A percentile compares a stretch with the other conserved stretches of the same genome.
phyloP scores from a whole-genome alignment of 1,140 invertebrate species.

The Phocides pigmalion region DNA sequence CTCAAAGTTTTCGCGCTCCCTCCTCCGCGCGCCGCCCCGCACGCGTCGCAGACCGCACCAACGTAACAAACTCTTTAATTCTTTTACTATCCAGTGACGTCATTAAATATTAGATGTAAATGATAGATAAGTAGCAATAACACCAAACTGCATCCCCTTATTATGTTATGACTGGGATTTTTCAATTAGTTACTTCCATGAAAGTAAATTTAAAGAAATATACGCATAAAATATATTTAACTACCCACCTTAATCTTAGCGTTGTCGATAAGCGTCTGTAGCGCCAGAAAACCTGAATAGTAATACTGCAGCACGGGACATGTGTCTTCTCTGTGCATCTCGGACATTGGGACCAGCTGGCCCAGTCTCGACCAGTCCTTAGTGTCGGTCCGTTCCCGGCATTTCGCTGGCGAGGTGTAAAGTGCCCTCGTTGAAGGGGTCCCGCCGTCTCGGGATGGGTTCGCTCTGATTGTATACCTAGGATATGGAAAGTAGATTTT shows the following conservation, averaged over 20 bases:
- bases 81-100: too few relatives aligned
- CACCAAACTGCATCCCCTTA: too few relatives aligned
- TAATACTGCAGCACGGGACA: slow-evolving; percentile 91
- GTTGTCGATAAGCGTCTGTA: slow-evolving; percentile 89
- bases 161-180: too few relatives aligned
- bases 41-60: too few relatives aligned
- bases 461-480: slow-evolving; percentile 89
- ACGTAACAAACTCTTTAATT: too few relatives aligned
- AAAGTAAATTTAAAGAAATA: too few relatives aligned
- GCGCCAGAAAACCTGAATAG: slow-evolving; percentile 89
- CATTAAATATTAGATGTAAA: too few relatives aligned
- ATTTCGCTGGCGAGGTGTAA: slow-evolving; percentile 87
- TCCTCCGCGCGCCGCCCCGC: too few relatives aligned
- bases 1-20: too few relatives aligned
- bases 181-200: too few relatives aligned
- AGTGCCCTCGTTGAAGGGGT: slow-evolving; percentile 87
- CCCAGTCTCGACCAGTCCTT: slow-evolving; percentile 81
- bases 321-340: slow-evolving; percentile 80
- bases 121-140: too few relatives aligned
- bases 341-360: slow-evolving; percentile 86
- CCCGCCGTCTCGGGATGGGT: slow-evolving; percentile 85
- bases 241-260: slow-evolving; percentile 87
- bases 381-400: slow-evolving; percentile 84
- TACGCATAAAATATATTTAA: too few relatives aligned
- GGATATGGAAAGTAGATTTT: background rate